Evolutionary conservation across 2,113 vertebrate genomes (phyloP).

Genomic region (Oceanites oceanicus): DNA sequence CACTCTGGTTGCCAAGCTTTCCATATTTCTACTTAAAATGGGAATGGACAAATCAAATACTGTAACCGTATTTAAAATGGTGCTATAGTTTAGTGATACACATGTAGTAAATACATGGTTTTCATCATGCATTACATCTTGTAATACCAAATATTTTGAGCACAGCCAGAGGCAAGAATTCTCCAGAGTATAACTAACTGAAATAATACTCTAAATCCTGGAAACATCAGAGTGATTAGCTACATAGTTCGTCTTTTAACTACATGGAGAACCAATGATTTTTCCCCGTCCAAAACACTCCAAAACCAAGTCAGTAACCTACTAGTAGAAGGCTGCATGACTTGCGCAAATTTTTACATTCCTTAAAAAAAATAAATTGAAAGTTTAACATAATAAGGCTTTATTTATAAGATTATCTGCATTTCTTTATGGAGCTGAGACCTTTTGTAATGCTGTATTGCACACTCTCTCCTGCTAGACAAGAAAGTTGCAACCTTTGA

Average conservation of each 20-base stretch:
- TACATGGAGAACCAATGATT: background rate
- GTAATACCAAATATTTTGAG: background rate
- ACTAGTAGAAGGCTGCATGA: background rate
- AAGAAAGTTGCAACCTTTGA: background rate
- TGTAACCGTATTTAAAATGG: background rate
- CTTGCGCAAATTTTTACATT: background rate
- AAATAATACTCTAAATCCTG: background rate
- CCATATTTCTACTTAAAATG: background rate
- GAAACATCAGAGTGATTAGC: background rate
- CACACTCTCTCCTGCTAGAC: background rate
- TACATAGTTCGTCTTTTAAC: background rate
- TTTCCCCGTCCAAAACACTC: background rate
- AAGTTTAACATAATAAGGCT: background rate
- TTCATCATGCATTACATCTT: background rate
- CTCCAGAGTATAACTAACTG: background rate
- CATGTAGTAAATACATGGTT: rapidly evolving
- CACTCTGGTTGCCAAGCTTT: background rate
- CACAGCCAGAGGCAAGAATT: background rate
- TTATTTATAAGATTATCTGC: background rate
- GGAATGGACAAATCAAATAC: background rate
- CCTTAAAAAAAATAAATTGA: background rate
- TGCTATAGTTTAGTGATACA: background rate
- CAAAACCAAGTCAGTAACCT: background rate
- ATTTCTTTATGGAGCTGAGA: background rate
- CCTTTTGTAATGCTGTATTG: background rate